A percentile compares a stretch with the other conserved stretches of the same genome.
phyloP scores from a whole-genome alignment of 2,888 invertebrate genomes.

The Gymnocheta viridis region DNA sequence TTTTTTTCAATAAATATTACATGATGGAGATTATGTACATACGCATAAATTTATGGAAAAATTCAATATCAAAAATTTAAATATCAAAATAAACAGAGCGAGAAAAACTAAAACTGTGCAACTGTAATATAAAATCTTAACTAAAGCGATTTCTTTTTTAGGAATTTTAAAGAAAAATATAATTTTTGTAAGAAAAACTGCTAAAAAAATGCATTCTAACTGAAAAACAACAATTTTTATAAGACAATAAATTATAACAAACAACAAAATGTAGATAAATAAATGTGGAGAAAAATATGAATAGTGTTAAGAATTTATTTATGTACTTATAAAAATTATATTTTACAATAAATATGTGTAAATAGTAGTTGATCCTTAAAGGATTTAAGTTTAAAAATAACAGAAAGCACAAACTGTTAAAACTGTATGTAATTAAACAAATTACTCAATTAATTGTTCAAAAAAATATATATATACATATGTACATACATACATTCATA shows the following conservation, averaged over 20 bases:
- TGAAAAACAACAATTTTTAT: constrained; percentile 36
- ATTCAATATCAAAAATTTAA: too few species aligned
- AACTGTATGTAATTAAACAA: constrained; percentile 20
- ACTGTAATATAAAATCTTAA: too few species aligned
- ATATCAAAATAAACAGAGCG: too few species aligned
- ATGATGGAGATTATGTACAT: too few species aligned
- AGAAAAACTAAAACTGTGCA: too few species aligned
- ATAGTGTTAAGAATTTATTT: constrained; percentile 29
- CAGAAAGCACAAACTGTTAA: background rate
- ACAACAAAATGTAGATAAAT: constrained; percentile 28
- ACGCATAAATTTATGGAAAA: too few species aligned
- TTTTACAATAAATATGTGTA: background rate
- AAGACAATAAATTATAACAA: constrained; percentile 58
- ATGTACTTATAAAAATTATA: constrained; percentile 4
- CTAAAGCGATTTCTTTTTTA: too few species aligned
- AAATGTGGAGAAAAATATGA: background rate
- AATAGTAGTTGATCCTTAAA: background rate
- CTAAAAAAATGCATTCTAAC: constrained; percentile 19
- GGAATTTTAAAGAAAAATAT: background rate
- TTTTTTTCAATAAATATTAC: too few species aligned
- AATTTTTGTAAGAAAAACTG: background rate
- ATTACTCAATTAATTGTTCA: background rate
- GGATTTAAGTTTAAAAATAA: constrained; percentile 5
- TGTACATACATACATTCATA: background rate
- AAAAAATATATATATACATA: background rate